Evolutionary conservation across 2,113 vertebrate species (phyloP).

Genomic region (Cisticola juncidis): DNA sequence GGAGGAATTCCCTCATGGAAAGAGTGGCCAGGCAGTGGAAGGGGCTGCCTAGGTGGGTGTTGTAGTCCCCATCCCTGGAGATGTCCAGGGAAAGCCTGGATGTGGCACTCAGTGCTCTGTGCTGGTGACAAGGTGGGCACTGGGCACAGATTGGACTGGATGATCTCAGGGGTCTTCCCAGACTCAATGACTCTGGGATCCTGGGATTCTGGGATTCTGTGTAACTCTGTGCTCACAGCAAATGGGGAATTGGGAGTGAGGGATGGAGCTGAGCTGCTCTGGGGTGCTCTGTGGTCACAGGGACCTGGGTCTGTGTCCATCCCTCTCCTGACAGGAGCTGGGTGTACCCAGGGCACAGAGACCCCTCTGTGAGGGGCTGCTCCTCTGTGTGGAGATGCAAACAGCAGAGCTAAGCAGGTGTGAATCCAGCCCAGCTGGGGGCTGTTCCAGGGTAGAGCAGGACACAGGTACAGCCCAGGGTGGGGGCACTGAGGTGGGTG

Average conservation of each 20-base stretch:
- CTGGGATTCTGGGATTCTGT: accelerated
- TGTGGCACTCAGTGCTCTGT: not conserved
- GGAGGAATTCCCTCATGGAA: not conserved
- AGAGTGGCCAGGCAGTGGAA: accelerated
- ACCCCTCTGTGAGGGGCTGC: not conserved
- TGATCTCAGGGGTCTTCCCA: not conserved
- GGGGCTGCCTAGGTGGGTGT: not conserved
- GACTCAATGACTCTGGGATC: not conserved
- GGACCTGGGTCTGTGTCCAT: not conserved
- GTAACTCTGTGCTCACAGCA: accelerated
- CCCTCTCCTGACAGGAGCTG: not conserved
- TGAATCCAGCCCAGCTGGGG: not conserved
- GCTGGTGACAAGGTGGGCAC: not conserved
- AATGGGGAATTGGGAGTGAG: not conserved
- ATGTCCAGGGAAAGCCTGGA: not conserved
- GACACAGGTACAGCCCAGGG: not conserved
- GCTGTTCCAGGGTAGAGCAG: not conserved
- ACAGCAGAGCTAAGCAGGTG: not conserved
- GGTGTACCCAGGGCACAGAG: not conserved
- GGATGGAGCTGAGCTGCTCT: not conserved
- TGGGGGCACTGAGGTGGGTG: not conserved
- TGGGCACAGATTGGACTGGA: accelerated
- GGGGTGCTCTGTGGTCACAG: too few species aligned
- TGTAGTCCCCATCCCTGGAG: not conserved
- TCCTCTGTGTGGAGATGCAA: not conserved